Percentiles rank a stretch among this genome's conserved stretches.
Evolutionary conservation across 2,113 vertebrate genomes (phyloP).

Genomic region (Pomatostomus ruficeps): DNA sequence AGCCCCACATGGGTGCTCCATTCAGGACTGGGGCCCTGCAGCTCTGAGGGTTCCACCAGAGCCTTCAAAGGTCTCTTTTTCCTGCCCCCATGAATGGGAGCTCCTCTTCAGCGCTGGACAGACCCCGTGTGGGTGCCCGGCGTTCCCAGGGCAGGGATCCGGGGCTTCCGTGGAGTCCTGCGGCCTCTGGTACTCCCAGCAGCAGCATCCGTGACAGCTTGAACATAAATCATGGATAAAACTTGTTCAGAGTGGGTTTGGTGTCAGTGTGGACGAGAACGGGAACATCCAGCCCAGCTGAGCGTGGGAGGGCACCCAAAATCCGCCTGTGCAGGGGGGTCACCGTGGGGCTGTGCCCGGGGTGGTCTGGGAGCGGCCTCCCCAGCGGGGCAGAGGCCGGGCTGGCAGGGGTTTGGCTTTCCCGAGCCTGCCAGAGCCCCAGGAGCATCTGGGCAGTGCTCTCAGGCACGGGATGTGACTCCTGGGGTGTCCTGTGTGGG

Average conservation of each 20-base stretch:
- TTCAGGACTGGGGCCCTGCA: not conserved
- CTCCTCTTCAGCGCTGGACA: not conserved
- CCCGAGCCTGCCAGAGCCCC: not conserved
- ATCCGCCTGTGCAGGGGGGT: not conserved
- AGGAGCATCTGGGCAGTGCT: not conserved
- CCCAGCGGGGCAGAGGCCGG: accelerated
- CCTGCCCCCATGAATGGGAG: not conserved
- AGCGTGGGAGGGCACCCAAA: not conserved
- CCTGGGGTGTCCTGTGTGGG: not conserved
- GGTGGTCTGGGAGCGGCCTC: accelerated
- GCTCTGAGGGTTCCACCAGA: not conserved
- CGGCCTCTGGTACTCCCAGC: not conserved
- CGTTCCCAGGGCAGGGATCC: accelerated
- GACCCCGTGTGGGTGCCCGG: not conserved
- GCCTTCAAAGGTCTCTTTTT: not conserved
- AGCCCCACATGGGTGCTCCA: not conserved
- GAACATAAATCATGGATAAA: accelerated
- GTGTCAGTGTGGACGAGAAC: accelerated
- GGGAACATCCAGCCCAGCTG: not conserved
- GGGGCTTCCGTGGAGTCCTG: not conserved
- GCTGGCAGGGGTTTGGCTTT: not conserved
- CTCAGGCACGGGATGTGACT: not conserved
- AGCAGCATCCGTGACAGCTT: not conserved
- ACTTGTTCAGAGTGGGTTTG: not conserved
- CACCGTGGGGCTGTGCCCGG: accelerated